phyloP scores from a whole-genome alignment of 2,888 invertebrate genomes.

The Mayetiola destructor region DNA sequence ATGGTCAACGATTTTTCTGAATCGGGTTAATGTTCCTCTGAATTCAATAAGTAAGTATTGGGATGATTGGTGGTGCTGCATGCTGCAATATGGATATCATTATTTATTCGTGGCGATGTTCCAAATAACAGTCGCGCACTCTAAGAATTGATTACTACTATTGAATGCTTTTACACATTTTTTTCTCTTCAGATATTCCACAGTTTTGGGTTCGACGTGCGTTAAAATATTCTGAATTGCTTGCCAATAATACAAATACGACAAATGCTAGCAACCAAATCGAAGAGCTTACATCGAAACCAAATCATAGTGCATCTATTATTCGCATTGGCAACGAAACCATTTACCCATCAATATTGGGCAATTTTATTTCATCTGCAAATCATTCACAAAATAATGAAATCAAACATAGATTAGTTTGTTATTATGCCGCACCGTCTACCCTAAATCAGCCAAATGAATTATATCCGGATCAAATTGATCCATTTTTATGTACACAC shows the following conservation, averaged over 20 bases:
- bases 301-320: conserved; percentile 11
- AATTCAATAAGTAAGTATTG: conserved; percentile 22
- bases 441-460: conserved; percentile 27
- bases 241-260: background rate
- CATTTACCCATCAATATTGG: conserved; percentile 21
- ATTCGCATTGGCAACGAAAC: conserved; percentile 20
- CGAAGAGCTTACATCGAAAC: background rate
- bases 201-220: conserved; percentile 24
- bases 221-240: conserved; percentile 21
- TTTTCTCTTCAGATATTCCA: conserved; percentile 23
- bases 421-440: conserved; percentile 53
- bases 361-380: conserved; percentile 19
- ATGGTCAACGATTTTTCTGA: conserved; percentile 25
- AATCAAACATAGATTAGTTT: conserved; percentile 38
- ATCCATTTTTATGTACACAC: conserved; percentile 66
- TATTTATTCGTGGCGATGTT: no score
- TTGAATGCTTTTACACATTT: background rate
- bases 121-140: background rate
- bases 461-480: conserved; percentile 44
- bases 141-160: background rate
- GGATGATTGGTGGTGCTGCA: background rate
- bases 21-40: conserved; percentile 24
- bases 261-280: background rate
- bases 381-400: background rate
- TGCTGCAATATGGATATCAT: no score